Percentiles rank a stretch among this genome's conserved stretches.
Conservation (phyloP, 2,797 vertebrate species). For the Ambastaia sidthimunki region DNA sequence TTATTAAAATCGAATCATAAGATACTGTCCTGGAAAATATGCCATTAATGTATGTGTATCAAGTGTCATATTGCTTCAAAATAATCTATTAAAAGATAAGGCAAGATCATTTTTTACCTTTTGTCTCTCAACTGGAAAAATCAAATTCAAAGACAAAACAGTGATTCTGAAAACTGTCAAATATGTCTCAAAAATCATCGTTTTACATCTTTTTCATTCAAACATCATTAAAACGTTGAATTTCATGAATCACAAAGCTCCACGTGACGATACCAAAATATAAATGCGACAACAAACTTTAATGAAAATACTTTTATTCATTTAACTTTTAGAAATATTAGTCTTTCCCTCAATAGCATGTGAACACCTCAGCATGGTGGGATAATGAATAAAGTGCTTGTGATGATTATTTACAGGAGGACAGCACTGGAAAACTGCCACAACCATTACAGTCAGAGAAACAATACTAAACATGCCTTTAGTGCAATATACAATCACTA, state of each 20-base stretch:
- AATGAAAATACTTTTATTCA: slow-evolving; percentile 73
- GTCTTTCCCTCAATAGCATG: slow-evolving; percentile 46
- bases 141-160: no score
- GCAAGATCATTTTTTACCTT: no score
- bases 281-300: slow-evolving; percentile 26
- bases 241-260: background rate
- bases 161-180: no score
- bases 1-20: no score
- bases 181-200: no score
- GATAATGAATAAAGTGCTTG: slow-evolving; percentile 67
- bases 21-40: no score
- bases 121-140: no score
- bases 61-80: no score
- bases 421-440: slow-evolving; percentile 56
- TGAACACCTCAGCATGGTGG: slow-evolving; percentile 57
- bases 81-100: no score
- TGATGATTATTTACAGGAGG: slow-evolving; percentile 55
- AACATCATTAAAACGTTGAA: background rate
- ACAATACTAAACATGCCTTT: slow-evolving; percentile 63
- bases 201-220: background rate
- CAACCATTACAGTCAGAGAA: slow-evolving; percentile 56
- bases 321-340: slow-evolving; percentile 61
- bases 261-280: background rate
- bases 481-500: slow-evolving; percentile 36
- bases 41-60: no score